Conservation (phyloP, 2,888 invertebrate genomes). For the Girardia tigrina region DNA sequence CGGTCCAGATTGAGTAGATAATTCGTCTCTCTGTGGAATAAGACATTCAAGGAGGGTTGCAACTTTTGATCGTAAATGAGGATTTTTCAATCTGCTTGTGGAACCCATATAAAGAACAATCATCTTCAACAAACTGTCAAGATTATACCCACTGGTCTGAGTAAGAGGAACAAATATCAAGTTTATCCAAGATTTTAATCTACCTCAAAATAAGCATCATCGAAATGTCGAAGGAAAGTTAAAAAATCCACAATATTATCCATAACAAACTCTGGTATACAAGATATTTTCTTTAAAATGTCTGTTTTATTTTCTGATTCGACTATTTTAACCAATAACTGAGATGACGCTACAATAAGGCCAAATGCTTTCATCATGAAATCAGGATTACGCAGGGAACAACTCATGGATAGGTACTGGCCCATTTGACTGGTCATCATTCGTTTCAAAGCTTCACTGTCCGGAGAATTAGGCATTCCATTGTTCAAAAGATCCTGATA, state of each 20-base stretch:
- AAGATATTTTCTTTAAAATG: constrained; percentile 46
- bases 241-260: constrained; percentile 73
- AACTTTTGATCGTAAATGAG: constrained; percentile 73
- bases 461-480: background rate
- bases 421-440: constrained; percentile 17
- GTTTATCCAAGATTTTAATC: background rate
- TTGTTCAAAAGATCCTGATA: background rate
- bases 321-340: background rate
- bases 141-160: constrained; percentile 31
- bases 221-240: constrained; percentile 55
- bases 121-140: constrained; percentile 53
- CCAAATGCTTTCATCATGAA: constrained; percentile 3
- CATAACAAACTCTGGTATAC: constrained; percentile 71
- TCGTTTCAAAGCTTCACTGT: background rate
- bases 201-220: constrained; percentile 46
- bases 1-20: constrained; percentile 21
- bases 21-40: constrained; percentile 55
- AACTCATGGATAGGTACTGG: constrained; percentile 3
- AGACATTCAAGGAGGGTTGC: constrained; percentile 77
- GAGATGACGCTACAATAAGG: background rate
- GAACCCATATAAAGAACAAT: constrained; percentile 78
- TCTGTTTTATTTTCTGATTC: background rate
- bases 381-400: constrained; percentile 6
- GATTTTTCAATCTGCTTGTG: constrained; percentile 66
- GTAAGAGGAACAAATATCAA: no score